Percentiles rank a stretch among this genome's conserved stretches.
phyloP scores from a whole-genome alignment of 2,113 vertebrate species.

The Malurus elegans region DNA sequence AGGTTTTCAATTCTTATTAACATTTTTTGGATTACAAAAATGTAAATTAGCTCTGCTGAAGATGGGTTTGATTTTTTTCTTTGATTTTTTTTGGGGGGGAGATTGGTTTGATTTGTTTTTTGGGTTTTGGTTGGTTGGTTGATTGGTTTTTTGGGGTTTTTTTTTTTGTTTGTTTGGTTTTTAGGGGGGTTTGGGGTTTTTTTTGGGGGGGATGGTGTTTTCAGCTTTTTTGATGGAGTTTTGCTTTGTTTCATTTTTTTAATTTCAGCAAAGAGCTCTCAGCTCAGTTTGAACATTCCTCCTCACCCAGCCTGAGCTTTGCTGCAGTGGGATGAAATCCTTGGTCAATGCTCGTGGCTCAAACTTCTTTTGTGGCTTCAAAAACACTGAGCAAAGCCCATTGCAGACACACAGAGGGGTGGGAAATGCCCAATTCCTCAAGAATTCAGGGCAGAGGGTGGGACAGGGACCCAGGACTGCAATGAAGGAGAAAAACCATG shows the following conservation, averaged over 20 bases:
- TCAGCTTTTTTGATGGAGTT: too few species aligned
- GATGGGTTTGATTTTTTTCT: background rate
- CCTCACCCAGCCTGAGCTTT: background rate
- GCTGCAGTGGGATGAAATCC: background rate
- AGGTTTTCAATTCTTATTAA: background rate
- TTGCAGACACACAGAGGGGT: background rate
- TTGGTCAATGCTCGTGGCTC: background rate
- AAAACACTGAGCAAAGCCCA: background rate
- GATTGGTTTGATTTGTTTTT: too few species aligned
- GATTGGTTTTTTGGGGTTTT: too few species aligned
- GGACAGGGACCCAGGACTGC: background rate
- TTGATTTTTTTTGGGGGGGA: background rate
- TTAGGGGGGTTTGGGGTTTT: background rate
- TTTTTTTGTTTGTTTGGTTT: background rate
- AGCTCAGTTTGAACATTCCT: background rate
- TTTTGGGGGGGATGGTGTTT: too few species aligned
- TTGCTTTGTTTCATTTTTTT: too few species aligned
- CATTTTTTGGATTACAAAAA: background rate
- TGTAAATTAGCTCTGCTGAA: background rate
- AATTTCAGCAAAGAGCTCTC: background rate
- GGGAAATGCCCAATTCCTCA: background rate
- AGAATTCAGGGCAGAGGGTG: background rate
- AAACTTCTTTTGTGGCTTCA: background rate
- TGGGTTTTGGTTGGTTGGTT: too few species aligned
- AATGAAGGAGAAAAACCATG: background rate